Conservation (phyloP, 2,797 vertebrate genomes). For the Pitangus sulphuratus region DNA sequence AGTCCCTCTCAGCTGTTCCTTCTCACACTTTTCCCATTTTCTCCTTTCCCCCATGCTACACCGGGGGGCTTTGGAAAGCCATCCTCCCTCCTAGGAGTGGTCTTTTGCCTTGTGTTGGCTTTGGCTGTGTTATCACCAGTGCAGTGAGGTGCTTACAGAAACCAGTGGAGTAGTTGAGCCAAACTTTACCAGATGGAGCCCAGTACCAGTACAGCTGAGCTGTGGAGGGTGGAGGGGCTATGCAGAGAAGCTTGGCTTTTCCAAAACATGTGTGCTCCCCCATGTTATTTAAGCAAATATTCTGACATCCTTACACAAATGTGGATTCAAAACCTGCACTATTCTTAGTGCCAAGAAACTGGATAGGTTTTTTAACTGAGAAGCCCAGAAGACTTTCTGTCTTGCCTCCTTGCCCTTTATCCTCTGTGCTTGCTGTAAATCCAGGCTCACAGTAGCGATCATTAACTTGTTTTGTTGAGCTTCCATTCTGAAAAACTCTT, state of each 20-base stretch:
- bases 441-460: neutral
- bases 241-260: neutral
- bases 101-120: neutral
- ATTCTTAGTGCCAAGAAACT: neutral
- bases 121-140: neutral
- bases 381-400: neutral
- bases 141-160: neutral
- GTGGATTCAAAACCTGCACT: neutral
- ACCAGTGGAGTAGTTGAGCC: neutral
- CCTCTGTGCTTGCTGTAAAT: rapidly evolving
- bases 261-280: neutral
- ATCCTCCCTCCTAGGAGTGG: neutral
- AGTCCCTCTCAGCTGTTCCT: neutral
- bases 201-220: neutral
- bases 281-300: neutral
- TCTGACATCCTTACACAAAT: neutral
- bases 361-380: neutral
- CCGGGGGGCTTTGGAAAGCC: neutral
- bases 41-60: neutral
- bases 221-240: neutral
- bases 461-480: neutral
- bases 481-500: neutral
- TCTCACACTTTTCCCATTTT: neutral
- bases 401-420: neutral
- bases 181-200: neutral